These are phyloP conservation scores for Notiomystis cincta DNA, from an alignment of 2,113 vertebrate genomes.

Conservation along the genomic window DNA sequence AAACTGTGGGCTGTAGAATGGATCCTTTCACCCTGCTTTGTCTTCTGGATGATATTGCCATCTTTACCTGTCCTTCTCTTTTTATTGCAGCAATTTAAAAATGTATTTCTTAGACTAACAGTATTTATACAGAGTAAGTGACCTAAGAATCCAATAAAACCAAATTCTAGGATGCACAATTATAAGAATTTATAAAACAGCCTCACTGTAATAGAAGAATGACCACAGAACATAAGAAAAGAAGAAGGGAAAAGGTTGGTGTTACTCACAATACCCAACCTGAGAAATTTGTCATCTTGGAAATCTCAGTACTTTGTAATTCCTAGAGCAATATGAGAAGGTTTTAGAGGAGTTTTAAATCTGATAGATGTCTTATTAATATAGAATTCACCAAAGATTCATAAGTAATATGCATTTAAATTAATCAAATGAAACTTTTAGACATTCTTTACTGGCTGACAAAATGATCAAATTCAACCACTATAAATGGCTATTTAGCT, in stretches of 20 bases:
- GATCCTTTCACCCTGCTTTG: neutral
- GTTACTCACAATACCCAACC: neutral
- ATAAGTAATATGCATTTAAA: neutral
- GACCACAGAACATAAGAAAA: neutral
- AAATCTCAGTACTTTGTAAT: neutral
- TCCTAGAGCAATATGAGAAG: neutral
- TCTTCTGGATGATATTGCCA: neutral
- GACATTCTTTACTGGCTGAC: neutral
- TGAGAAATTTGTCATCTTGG: neutral
- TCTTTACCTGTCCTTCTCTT: neutral
- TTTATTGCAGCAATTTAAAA: neutral
- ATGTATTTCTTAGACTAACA: neutral
- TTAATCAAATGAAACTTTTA: neutral
- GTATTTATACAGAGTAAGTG: neutral
- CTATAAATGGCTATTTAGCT: neutral
- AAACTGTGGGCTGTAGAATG: neutral
- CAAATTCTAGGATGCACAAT: neutral
- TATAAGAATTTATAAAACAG: neutral
- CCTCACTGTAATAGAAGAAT: neutral
- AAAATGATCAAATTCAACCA: neutral
- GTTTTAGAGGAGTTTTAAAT: neutral
- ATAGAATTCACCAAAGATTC: neutral
- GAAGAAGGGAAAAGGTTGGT: neutral
- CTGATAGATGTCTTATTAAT: neutral
- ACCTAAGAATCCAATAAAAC: neutral